phyloP scores from a whole-genome alignment of 2,888 invertebrate species.

The Orchestes rusci region DNA sequence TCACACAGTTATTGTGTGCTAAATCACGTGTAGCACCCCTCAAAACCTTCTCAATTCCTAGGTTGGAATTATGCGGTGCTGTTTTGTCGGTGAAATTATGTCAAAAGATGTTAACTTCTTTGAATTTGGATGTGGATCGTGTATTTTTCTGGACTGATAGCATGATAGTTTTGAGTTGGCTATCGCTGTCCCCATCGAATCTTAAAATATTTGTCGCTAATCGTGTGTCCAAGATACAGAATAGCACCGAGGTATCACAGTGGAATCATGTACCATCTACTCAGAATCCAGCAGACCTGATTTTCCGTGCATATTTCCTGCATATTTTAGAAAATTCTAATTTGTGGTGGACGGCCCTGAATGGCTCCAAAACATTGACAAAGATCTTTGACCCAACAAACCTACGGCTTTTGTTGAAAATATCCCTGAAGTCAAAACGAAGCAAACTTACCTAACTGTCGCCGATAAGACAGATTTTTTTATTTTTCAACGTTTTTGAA shows the following conservation, averaged over 20 bases:
- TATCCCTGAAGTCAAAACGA: background rate
- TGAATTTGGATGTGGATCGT: background rate
- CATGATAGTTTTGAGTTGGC: slow-evolving; percentile 7
- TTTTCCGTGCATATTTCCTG: slow-evolving; percentile 2
- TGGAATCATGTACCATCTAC: background rate
- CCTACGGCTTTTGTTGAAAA: background rate
- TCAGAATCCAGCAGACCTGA: slow-evolving; percentile 9
- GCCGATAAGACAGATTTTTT: background rate
- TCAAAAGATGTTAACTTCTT: background rate
- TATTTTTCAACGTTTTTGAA: background rate
- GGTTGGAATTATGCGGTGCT: slow-evolving; percentile 17
- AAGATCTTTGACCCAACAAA: background rate
- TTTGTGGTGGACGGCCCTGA: slow-evolving; percentile 6
- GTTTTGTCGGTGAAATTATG: slow-evolving; percentile 7
- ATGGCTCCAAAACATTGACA: background rate
- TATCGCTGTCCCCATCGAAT: slow-evolving; percentile 4
- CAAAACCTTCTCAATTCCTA: no score
- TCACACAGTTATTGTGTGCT: no score
- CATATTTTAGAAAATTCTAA: background rate
- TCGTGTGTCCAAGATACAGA: slow-evolving; percentile 9
- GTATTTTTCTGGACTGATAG: slow-evolving; percentile 13
- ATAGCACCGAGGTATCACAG: background rate
- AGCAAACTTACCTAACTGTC: background rate
- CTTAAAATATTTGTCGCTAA: slow-evolving; percentile 12
- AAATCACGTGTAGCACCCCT: no score